Conservation (phyloP, 23 tunicate species). For the Corella eumyota region DNA sequence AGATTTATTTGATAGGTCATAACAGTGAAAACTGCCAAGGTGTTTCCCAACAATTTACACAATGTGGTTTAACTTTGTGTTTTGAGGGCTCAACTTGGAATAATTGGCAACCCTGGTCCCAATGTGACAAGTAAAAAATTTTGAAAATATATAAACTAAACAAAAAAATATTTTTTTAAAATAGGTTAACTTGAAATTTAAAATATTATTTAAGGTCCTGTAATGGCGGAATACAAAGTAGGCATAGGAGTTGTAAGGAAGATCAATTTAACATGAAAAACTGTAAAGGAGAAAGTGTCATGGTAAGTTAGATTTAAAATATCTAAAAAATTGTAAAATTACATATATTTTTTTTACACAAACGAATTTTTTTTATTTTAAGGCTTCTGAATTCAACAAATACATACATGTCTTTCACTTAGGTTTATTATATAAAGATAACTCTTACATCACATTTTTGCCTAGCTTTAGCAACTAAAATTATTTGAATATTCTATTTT, state of each 20-base stretch:
- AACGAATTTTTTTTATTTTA: not conserved
- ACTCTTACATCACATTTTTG: too few species aligned
- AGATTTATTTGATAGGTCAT: not conserved
- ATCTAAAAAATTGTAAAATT: not conserved
- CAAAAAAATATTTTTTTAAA: not conserved
- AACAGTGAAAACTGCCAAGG: slow-evolving; percentile 10
- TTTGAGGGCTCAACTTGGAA: slow-evolving; percentile 5
- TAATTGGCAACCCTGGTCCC: slow-evolving; percentile 22
- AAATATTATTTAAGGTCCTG: slow-evolving; percentile 20
- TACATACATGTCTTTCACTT: not conserved
- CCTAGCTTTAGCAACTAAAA: too few species aligned
- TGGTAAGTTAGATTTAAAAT: not conserved
- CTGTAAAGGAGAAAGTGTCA: slow-evolving; percentile 1
- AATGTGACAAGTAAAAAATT: slow-evolving; percentile 45
- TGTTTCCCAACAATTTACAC: slow-evolving; percentile 3
- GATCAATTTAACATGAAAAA: not conserved
- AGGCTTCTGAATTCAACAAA: too few species aligned
- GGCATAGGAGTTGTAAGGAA: slow-evolving; percentile 30
- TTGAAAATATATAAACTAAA: not conserved
- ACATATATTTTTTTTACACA: not conserved
- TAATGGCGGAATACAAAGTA: slow-evolving; percentile 48
- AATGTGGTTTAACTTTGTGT: slow-evolving; percentile 27
- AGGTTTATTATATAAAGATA: too few species aligned
- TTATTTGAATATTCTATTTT: too few species aligned
- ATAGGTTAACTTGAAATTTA: not conserved